Conservation (phyloP, 2,797 vertebrate genomes). For the Adelosebastes latens region DNA sequence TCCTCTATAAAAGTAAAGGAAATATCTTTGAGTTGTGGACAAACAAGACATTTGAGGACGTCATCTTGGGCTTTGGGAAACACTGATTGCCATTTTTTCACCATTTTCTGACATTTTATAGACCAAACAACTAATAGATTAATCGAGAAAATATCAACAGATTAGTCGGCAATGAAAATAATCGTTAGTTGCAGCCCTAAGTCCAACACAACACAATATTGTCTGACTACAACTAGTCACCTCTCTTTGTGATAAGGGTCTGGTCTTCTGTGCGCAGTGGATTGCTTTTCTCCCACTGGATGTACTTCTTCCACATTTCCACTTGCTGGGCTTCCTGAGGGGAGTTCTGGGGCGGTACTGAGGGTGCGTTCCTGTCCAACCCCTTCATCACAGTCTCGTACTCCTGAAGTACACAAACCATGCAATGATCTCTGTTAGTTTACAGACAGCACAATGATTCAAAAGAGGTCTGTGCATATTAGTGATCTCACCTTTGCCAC, state of each 20-base stretch:
- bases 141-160: neutral
- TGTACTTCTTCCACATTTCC: conserved; percentile 99
- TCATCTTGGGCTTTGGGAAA: neutral
- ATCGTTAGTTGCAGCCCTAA: neutral
- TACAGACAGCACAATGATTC: neutral
- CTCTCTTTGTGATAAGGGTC: conserved; percentile 99
- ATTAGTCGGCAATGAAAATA: neutral
- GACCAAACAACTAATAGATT: neutral
- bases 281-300: conserved; percentile 99
- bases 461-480: neutral
- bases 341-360: conserved; percentile 97
- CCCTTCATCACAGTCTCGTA: conserved; percentile 99
- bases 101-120: too few species aligned
- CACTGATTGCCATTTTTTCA: too few species aligned
- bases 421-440: neutral
- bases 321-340: conserved; percentile 98
- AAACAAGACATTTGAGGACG: neutral
- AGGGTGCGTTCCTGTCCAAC: conserved; percentile 96
- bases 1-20: neutral
- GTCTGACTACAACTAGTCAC: conserved; percentile 69
- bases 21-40: neutral
- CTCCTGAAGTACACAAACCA: conserved; percentile 82
- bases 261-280: conserved; percentile 97
- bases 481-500: conserved; percentile 92
- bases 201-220: neutral